Evolutionary conservation across 2,797 vertebrate species (phyloP).

Genomic region (Dendrocincla fuliginosa): DNA sequence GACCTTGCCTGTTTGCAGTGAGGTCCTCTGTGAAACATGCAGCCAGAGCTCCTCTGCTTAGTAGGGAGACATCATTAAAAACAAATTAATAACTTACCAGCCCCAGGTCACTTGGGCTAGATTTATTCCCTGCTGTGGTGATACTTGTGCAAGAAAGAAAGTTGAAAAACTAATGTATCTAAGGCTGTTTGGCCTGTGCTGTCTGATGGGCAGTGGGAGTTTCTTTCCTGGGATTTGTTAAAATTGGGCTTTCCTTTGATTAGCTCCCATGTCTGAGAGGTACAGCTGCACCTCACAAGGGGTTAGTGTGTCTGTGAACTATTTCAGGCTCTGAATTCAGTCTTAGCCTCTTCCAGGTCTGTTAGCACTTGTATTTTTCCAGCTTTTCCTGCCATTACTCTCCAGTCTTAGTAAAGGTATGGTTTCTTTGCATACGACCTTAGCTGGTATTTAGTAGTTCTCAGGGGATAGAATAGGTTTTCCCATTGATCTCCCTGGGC

Average conservation of each 20-base stretch:
- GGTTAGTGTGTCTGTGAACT: neutral
- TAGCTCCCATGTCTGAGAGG: neutral
- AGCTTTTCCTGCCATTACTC: neutral
- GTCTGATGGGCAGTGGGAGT: neutral
- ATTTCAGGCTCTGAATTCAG: neutral
- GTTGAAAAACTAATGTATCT: neutral
- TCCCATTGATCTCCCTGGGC: neutral
- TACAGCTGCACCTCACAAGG: neutral
- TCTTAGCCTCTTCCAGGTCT: neutral
- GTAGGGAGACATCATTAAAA: neutral
- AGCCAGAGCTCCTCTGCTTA: neutral
- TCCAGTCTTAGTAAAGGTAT: neutral
- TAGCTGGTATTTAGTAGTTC: neutral
- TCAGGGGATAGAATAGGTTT: neutral
- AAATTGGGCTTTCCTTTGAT: neutral
- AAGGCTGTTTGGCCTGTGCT: rapidly evolving
- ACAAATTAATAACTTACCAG: neutral
- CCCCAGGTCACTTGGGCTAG: neutral
- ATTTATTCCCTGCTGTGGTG: neutral
- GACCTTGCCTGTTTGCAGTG: neutral
- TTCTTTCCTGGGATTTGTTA: neutral
- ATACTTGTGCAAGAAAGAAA: neutral
- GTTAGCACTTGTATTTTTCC: neutral
- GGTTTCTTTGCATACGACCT: rapidly evolving
- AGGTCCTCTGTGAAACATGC: neutral